Percentiles rank a stretch among this genome's conserved stretches.
Evolutionary conservation across 2,797 vertebrate species (phyloP).

Genomic region (Sebastes oblongus): DNA sequence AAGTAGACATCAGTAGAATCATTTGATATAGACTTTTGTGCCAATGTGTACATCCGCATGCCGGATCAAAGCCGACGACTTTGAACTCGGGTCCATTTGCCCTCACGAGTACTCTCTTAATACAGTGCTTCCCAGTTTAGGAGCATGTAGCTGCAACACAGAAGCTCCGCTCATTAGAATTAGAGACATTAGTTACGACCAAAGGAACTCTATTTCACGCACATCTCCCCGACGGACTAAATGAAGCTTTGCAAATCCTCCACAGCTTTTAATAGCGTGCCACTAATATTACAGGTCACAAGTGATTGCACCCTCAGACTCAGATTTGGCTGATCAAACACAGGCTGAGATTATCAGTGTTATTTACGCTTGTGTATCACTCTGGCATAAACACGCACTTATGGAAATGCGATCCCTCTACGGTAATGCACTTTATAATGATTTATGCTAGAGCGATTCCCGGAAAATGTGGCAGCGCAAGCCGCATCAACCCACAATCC

Average conservation of each 20-base stretch:
- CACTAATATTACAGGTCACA: slow-evolving; percentile 80
- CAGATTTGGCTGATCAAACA: slow-evolving; percentile 80
- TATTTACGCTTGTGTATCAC: slow-evolving; percentile 79
- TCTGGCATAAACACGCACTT: slow-evolving; percentile 77
- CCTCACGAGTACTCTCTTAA: slow-evolving; percentile 70
- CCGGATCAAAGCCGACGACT: slow-evolving; percentile 56
- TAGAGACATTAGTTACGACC: slow-evolving; percentile 80
- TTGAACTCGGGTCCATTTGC: slow-evolving; percentile 72
- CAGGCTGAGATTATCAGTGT: slow-evolving; percentile 74
- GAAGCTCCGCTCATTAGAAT: slow-evolving; percentile 72
- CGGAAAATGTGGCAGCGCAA: slow-evolving; percentile 53
- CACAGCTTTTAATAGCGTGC: slow-evolving; percentile 79
- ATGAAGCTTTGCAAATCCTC: slow-evolving; percentile 81
- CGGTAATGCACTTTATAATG: slow-evolving; percentile 79
- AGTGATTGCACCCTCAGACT: slow-evolving; percentile 73
- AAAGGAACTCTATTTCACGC: slow-evolving; percentile 81
- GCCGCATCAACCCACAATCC: slow-evolving; percentile 38
- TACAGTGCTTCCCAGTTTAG: slow-evolving; percentile 74
- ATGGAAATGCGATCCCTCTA: slow-evolving; percentile 76
- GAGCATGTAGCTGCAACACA: slow-evolving; percentile 61
- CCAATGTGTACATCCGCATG: slow-evolving; percentile 36
- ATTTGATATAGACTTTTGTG: slow-evolving; percentile 46
- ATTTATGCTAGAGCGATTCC: slow-evolving; percentile 72
- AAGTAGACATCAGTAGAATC: slow-evolving; percentile 22
- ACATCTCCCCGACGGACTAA: slow-evolving; percentile 77